A percentile compares a stretch with the other conserved stretches of the same genome.
phyloP scores from a whole-genome alignment of 1,140 invertebrate genomes.

The Aphis gossypii region DNA sequence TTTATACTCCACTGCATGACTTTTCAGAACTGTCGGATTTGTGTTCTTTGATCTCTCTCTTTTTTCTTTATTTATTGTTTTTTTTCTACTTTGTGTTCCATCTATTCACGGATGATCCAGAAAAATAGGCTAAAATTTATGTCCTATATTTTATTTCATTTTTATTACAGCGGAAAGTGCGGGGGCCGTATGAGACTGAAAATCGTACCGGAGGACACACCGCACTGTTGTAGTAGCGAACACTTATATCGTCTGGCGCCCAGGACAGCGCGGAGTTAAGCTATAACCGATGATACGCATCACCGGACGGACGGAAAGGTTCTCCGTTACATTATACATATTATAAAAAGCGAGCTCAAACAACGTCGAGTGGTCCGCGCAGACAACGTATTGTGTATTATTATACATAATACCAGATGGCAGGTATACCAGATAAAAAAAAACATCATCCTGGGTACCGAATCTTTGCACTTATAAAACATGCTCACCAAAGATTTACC shows the following conservation, averaged over 20 bases:
- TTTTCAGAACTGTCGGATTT: slow-evolving; percentile 25
- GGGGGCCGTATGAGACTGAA: not conserved
- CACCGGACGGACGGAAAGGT: not conserved
- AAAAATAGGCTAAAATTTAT: not conserved
- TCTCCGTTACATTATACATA: not conserved
- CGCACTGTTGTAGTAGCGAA: not conserved
- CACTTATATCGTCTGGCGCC: not conserved
- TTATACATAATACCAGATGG: not conserved
- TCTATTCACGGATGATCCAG: not conserved
- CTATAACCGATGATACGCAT: not conserved
- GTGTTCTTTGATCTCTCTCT: not conserved
- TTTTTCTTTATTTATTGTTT: not conserved
- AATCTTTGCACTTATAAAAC: not conserved
- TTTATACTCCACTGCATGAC: not conserved
- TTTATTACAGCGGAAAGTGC: not conserved
- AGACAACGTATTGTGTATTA: not conserved
- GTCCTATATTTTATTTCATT: not conserved
- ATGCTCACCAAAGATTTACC: not conserved
- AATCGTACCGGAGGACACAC: not conserved
- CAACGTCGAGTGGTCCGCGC: not conserved
- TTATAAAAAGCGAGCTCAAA: not conserved
- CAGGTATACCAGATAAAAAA: not conserved
- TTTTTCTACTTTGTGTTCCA: not conserved
- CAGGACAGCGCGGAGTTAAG: not conserved
- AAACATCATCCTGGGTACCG: not conserved